phyloP scores from a whole-genome alignment of 2,113 vertebrate species.

The Oncorhynchus tshawytscha region DNA sequence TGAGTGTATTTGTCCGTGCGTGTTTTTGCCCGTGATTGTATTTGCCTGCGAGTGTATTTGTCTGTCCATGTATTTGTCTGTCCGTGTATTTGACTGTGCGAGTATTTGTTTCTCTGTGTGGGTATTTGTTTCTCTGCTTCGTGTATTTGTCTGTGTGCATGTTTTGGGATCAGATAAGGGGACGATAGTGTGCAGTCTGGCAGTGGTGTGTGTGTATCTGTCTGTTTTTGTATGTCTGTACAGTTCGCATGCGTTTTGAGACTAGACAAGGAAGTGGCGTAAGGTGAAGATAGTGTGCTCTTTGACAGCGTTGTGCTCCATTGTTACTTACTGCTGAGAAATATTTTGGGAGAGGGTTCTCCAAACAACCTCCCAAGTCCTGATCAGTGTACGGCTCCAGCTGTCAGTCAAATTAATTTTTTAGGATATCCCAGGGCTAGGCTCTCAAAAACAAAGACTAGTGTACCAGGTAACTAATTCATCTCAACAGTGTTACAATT shows the following conservation, averaged over 20 bases:
- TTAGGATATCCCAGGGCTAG: constrained; percentile 82
- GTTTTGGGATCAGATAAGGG: not conserved
- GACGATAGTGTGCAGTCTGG: not conserved
- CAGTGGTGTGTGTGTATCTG: not conserved
- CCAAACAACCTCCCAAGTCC: constrained; percentile 55
- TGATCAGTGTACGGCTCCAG: constrained; percentile 78
- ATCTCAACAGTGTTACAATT: constrained; percentile 76
- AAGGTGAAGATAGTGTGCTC: too few relatives aligned
- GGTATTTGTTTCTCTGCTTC: too few relatives aligned
- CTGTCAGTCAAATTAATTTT: constrained; percentile 85
- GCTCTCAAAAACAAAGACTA: constrained; percentile 58
- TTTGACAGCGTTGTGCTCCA: not conserved
- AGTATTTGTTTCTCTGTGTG: too few relatives aligned
- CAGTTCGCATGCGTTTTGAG: too few relatives aligned
- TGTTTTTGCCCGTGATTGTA: too few relatives aligned
- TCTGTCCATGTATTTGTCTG: too few relatives aligned
- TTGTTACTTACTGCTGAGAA: not conserved
- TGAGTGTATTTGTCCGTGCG: too few relatives aligned
- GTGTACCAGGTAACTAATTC: constrained; percentile 66
- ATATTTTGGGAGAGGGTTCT: constrained; percentile 2
- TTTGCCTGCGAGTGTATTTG: too few relatives aligned
- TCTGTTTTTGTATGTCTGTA: too few relatives aligned
- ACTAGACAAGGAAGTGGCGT: too few relatives aligned
- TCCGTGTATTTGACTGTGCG: too few relatives aligned
- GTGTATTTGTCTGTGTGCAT: not conserved